Evolutionary conservation across 1,140 invertebrate genomes (phyloP), one percentile per base, ranked within the genome.

Genomic region (Elymnias hypermnestra): DNA sequence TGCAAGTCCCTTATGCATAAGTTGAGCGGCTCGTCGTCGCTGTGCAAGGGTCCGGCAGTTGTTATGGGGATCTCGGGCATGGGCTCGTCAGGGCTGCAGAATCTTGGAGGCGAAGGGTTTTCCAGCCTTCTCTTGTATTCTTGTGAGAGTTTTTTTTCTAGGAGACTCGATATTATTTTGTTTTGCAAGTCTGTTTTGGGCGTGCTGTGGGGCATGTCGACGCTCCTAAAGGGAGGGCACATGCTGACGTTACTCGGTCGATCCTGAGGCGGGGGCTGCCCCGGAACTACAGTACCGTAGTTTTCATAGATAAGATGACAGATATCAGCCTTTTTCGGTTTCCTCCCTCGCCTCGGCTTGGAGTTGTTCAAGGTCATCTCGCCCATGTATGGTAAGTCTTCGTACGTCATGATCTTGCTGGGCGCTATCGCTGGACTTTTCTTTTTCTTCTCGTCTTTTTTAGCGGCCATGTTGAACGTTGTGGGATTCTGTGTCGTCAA

Each of bases 271-370:
- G 90, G 89, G 0, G 91, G 91, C 15, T 91, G 91, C 0, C 91
- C 91, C 0, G 92, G 92, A 13, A 94, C 89, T n/a, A 94, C 93
- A 0, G 93, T 95, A 0, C 94, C 94, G 61, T 95, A 95, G 68
- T 95, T 95, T 58, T 95, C 95, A 65, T 95, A 95, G 56, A 96
- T 95, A n/a, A 96, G 79, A 62, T 95, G 94, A 56, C 94, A 96
- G 49, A 96, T 95, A 65, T 96, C 94, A 0, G 94, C 94, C 63
- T 95, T 96, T 61, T 96, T 96, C 0, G 94, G 95, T 57, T 96
- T 96, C 6, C 95, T 84, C 0, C 94, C 94, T 50, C 95, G 88
- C 18, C 94, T 77, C 0, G 94, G 94, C 59, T 95, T 93, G 6
- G 92, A 93, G 73, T 95, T 94, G 68, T 95, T 94, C 43, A 96